phyloP scores from a whole-genome alignment of 1,140 invertebrate species.

The Lethrus apterus region DNA sequence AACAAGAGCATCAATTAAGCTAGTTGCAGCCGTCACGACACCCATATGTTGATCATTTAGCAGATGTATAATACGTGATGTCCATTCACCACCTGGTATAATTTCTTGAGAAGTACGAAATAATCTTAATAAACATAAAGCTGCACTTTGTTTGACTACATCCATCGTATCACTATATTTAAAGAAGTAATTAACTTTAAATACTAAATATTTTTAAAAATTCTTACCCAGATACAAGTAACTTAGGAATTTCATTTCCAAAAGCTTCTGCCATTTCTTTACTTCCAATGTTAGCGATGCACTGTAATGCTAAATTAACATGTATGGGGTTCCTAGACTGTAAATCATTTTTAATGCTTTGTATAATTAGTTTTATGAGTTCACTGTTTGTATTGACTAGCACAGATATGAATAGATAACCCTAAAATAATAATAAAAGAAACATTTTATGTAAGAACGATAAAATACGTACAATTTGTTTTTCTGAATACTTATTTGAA shows the following conservation, averaged over 20 bases:
- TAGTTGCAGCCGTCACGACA: slow-evolving; percentile 97
- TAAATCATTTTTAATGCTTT: slow-evolving; percentile 99
- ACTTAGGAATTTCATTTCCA: slow-evolving; percentile 94
- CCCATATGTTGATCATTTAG: slow-evolving; percentile 99
- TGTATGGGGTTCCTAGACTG: slow-evolving; percentile 95
- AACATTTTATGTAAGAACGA: neutral
- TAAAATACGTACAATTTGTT: slow-evolving; percentile 89
- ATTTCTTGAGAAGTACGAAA: slow-evolving; percentile 91
- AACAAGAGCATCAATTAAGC: slow-evolving; percentile 95
- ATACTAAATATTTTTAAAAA: slow-evolving; percentile 10
- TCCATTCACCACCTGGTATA: slow-evolving; percentile 97
- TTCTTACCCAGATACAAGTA: slow-evolving; percentile 93
- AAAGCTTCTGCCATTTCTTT: slow-evolving; percentile 99
- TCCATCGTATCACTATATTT: slow-evolving; percentile 92
- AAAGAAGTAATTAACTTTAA: slow-evolving; percentile 8
- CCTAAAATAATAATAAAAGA: slow-evolving; percentile 50
- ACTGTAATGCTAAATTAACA: slow-evolving; percentile 98
- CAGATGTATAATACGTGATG: slow-evolving; percentile 95
- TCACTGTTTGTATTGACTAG: slow-evolving; percentile 99
- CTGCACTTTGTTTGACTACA: slow-evolving; percentile 98
- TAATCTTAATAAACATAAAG: slow-evolving; percentile 87
- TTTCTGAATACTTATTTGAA: slow-evolving; percentile 99
- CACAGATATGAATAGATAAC: slow-evolving; percentile 98
- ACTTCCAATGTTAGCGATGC: slow-evolving; percentile 99
- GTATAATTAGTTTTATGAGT: slow-evolving; percentile 97